Conservation (phyloP, 2,797 vertebrate genomes). For the Cossypha heuglini region DNA sequence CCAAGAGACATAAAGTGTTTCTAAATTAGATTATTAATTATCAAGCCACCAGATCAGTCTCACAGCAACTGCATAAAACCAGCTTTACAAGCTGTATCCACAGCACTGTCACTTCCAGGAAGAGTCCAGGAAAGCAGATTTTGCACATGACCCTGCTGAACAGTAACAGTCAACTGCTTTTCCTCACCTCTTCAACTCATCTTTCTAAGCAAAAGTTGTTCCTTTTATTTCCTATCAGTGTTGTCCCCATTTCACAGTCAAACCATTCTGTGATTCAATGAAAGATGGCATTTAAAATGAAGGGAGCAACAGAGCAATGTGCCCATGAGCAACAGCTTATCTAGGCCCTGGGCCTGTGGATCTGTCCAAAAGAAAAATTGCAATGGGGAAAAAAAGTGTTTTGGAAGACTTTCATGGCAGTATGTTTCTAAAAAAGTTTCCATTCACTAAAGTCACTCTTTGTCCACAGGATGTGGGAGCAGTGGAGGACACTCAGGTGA, state of each 20-base stretch:
- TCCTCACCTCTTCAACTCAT: not conserved
- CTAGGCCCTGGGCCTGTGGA: accelerated
- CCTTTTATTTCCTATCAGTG: not conserved
- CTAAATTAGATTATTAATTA: not conserved
- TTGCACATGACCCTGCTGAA: not conserved
- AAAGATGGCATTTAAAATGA: not conserved
- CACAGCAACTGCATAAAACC: not conserved
- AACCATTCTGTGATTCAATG: not conserved
- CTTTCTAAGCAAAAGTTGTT: not conserved
- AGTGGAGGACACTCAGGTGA: not conserved
- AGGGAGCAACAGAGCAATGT: accelerated
- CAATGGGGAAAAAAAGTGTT: not conserved
- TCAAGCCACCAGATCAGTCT: not conserved
- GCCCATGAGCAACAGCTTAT: not conserved
- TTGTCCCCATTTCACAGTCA: not conserved
- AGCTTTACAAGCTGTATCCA: not conserved
- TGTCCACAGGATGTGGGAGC: not conserved
- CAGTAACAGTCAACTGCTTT: not conserved
- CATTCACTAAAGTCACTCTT: not conserved
- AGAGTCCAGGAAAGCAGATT: not conserved
- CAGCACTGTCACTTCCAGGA: not conserved
- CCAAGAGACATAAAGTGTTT: not conserved
- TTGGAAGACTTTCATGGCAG: not conserved
- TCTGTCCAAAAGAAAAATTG: not conserved
- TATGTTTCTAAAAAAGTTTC: not conserved